Evolutionary conservation across 2,797 vertebrate species (phyloP).

Genomic region (Craterocephalus amniculus): DNA sequence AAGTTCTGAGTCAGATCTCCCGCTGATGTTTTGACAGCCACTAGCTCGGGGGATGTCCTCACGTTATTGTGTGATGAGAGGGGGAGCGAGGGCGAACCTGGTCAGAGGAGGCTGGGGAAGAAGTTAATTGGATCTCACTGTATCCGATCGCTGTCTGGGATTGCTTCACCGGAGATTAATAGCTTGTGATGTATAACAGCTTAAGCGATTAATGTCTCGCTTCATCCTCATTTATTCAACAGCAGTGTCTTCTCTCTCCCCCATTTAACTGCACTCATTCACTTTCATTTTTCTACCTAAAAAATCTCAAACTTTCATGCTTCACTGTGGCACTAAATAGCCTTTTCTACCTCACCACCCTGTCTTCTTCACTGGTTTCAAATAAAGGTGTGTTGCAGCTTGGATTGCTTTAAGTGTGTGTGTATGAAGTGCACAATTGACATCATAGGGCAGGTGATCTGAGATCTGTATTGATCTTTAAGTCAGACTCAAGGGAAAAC

Average conservation of each 20-base stretch:
- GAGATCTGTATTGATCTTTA: constrained; percentile 64
- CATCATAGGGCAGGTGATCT: constrained; percentile 30
- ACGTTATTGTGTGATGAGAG: constrained; percentile 3
- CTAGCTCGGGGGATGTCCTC: constrained; percentile 40
- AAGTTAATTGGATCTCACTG: constrained; percentile 73
- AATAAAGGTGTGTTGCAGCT: constrained; percentile 2
- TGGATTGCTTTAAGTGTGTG: neutral
- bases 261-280: constrained; percentile 17
- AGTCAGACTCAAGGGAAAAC: constrained; percentile 33
- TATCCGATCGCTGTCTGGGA: constrained; percentile 62
- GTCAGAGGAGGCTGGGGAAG: constrained; percentile 43
- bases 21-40: constrained; percentile 47
- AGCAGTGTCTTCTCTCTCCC: constrained; percentile 26
- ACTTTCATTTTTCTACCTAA: constrained; percentile 23
- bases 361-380: neutral
- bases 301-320: constrained; percentile 1
- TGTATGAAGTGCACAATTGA: constrained; percentile 11
- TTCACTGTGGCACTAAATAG: neutral
- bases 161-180: constrained; percentile 68
- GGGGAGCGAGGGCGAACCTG: constrained; percentile 24
- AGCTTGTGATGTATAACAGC: constrained; percentile 58
- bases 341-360: neutral
- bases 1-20: constrained; percentile 43
- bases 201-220: constrained; percentile 60
- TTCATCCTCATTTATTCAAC: constrained; percentile 58